Evolutionary conservation across 2,113 vertebrate genomes (phyloP), one percentile per base, ranked within the genome.

Genomic region (Orientallactaga bullata): DNA sequence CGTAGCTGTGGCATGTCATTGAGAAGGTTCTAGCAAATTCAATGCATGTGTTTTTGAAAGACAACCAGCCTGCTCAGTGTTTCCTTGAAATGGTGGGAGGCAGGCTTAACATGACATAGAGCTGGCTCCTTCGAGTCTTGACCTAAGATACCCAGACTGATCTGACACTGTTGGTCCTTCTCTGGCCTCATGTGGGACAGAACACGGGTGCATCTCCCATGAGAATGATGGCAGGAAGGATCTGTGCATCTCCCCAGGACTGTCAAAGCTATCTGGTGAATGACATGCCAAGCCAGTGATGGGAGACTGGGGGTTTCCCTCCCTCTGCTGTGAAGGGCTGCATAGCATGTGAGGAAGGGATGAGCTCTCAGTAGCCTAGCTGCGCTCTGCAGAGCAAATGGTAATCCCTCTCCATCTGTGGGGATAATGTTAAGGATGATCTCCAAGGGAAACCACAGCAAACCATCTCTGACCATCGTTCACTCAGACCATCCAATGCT

Each of bases 241-340:
- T 5, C 12, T 24, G 1, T n/a, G 51, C 0, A 0, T 24, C 82
- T 37, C 30, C 63, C 37, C 12, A 0, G 0, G 30, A 2, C 10
- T 65, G 35, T 51, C 26, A 13, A 68, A 26, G 16, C 42, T 84
- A 10, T 3, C 60, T 32, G n/a, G 47, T 24, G 28, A 10, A 0
- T 9, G 73, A 32, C 3, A 15, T 7, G 20, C 18, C 68, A 13
- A 76, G 63, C 26, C 24, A 42, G 15, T 0, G 1, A 0, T 18
- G 42, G 28, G 24, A 55, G 32, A 7, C 17, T n/a, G 8, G 23
- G 26, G 28, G 32, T 13, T 77, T 66, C 24, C 66, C 12, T 37
- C 37, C 16, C 63, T 39, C 73, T 26, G 12, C 6, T 32, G 13
- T 2, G 16, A 39, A 51, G 39, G 39, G 47, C 24, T 35, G 16